Evolutionary conservation across 2,113 vertebrate genomes (phyloP), one percentile per base, ranked within the genome.

Genomic region (Ciconia maguari): DNA sequence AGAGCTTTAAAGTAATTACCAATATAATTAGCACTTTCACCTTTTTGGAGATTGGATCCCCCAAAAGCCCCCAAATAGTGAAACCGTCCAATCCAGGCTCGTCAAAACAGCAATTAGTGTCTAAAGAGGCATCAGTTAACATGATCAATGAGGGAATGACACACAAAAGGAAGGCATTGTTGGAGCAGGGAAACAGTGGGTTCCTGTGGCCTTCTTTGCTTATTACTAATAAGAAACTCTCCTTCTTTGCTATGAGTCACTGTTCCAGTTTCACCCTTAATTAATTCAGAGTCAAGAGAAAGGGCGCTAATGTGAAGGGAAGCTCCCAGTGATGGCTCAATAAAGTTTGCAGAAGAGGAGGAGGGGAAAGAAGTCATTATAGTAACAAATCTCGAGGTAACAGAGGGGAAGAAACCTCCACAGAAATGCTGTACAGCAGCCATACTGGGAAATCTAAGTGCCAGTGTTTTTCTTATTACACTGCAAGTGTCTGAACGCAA

Each of bases 191-290:
- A 82, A 91, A 71, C 49, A 69, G 62, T n/a, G 71, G 46, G 71
- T 80, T 94, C 84, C 93, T 85, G 84, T 25, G 65, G 84, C 84
- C 42, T 51, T 21, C 89, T 87, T 91, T 83, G 55, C 58, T 90
- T 90, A 62, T 88, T 94, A 74, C 70, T 94, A 89, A 65, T 55
- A 95, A 94, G 89, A 86, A 95, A 80, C 78, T 93, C 62, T 66
- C 24, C 78, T 87, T 58, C 84, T 93, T 91, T 83, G 54, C 87
- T 70, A 44, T 94, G 93, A 97, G 36, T 95, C 95, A 92, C 70
- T 89, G 89, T 91, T 96, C 87, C 84, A 94, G 74, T 96, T 96
- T 95, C 91, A 95, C 64, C 79, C 66, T 74, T 86, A 89, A 95
- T 89, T 94, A 91, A 95, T 89, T 93, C 89, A 88, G 62, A 82